These are phyloP conservation scores for Sebastolobus alascanus DNA, from an alignment of 2,797 vertebrate species.

Conservation along the genomic window DNA sequence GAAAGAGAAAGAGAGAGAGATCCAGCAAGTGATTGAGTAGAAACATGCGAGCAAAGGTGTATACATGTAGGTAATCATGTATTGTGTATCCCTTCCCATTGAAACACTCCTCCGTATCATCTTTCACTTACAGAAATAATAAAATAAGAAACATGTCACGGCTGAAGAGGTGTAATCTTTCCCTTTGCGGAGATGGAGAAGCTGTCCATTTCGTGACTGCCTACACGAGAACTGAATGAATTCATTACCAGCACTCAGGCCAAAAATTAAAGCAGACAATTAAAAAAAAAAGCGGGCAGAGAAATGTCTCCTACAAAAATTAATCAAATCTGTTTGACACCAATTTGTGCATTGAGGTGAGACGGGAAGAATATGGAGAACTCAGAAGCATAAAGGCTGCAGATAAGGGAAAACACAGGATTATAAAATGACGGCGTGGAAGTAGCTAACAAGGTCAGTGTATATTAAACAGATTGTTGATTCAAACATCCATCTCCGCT, in stretches of 20 bases:
- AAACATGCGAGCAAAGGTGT: conserved; percentile 3
- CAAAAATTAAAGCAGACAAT: conserved; percentile 58
- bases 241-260: conserved; percentile 48
- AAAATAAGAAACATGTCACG: conserved; percentile 34
- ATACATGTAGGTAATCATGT: conserved; percentile 15
- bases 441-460: conserved; percentile 38
- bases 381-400: conserved; percentile 1
- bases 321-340: conserved; percentile 44
- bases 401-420: conserved; percentile 49
- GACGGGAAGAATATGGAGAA: conserved; percentile 18
- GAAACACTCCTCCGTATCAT: conserved; percentile 35
- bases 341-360: conserved; percentile 27
- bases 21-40: conserved; percentile 1
- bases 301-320: conserved; percentile 50
- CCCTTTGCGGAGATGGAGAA: conserved; percentile 1
- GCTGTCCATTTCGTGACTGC: conserved; percentile 36
- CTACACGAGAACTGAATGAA: conserved; percentile 30
- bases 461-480: conserved; percentile 24
- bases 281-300: conserved; percentile 51
- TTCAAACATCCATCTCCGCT: conserved; percentile 39
- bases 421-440: conserved; percentile 20
- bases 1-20: background rate
- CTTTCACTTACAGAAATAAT: conserved; percentile 56
- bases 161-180: conserved; percentile 39
- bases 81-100: conserved; percentile 13